Conservation (phyloP, 2,113 vertebrate genomes). For the Phyllopteryx taeniolatus region DNA sequence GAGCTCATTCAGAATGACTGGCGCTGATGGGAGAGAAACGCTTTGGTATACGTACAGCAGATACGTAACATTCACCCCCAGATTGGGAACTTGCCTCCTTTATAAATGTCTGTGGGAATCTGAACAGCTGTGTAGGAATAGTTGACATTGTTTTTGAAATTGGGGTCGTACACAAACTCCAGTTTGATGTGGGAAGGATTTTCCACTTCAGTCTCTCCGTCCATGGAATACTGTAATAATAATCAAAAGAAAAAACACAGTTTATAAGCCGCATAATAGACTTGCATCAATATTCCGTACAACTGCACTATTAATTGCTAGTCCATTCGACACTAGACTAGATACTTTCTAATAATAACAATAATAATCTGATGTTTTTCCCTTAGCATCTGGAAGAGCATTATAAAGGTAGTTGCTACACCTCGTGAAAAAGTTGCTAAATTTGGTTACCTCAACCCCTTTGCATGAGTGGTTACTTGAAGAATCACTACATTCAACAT, state of each 20-base stretch:
- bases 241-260: not conserved
- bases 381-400: no score
- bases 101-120: constrained; percentile 99
- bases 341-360: no score
- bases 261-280: not conserved
- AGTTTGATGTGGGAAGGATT: constrained; percentile 85
- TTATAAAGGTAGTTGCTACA: no score
- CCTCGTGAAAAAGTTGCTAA: no score
- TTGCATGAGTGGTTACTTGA: no score
- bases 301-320: not conserved
- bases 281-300: not conserved
- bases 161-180: constrained; percentile 91
- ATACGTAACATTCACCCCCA: not conserved
- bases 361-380: no score
- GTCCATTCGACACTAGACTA: no score
- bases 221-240: constrained; percentile 63
- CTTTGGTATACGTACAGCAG: not conserved
- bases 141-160: constrained; percentile 98
- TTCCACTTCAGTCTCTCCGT: constrained; percentile 83
- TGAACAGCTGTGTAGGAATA: constrained; percentile 94
- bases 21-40: constrained; percentile 72
- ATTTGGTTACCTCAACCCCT: no score
- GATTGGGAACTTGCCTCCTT: constrained; percentile 82
- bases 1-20: constrained; percentile 92
- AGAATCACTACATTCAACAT: not conserved